Evolutionary conservation across 1,140 invertebrate genomes (phyloP), one percentile per base, ranked within the genome.

Genomic region (Rhopalosiphum padi): DNA sequence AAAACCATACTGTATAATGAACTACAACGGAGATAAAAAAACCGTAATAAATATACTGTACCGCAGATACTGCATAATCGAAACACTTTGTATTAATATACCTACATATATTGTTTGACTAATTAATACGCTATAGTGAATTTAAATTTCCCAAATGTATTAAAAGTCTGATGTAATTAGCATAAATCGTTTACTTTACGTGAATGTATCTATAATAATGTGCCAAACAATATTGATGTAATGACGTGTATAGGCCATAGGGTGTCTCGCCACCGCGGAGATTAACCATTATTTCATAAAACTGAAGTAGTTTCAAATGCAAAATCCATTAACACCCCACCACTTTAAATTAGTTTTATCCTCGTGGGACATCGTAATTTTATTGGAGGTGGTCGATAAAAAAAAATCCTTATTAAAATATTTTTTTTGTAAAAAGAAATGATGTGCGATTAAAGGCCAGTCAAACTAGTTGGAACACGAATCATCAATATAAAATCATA

Each of bases 221-320:
- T n/a, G 60, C 1, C n/a, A 77, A 77, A 77, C 60, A 77, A 77
- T 77, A n/a, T 77, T n/a, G 60, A 35, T 77, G 60, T n/a, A n/a
- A 23, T 53, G 48, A 51, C 48, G 22, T n/a, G n/a, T 77, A n/a
- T 77, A 35, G 11, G n/a, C 15, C n/a, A n/a, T 68, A 68, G 60
- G 60, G 60, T 5, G 30, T n/a, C 60, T 11, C 5, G 5, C 60
- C 11, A 22, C n/a, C 11, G 60, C 15, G 30, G 30, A 77, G 60
- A 77, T 77, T 77, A 77, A n/a, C 30, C 60, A n/a, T 77, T 77
- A 77, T 77, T 77, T 77, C 60, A 77, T 68, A 77, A 77, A 77
- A 15, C n/a, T n/a, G 30, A 77, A 77, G 60, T 77, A 77, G 60
- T n/a, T 18, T 15, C 30, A n/a, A 35, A 18, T 35, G 15, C 15